These are phyloP conservation scores for Nesoenas mayeri DNA, from an alignment of 2,113 vertebrate genomes.

Conservation along the genomic window DNA sequence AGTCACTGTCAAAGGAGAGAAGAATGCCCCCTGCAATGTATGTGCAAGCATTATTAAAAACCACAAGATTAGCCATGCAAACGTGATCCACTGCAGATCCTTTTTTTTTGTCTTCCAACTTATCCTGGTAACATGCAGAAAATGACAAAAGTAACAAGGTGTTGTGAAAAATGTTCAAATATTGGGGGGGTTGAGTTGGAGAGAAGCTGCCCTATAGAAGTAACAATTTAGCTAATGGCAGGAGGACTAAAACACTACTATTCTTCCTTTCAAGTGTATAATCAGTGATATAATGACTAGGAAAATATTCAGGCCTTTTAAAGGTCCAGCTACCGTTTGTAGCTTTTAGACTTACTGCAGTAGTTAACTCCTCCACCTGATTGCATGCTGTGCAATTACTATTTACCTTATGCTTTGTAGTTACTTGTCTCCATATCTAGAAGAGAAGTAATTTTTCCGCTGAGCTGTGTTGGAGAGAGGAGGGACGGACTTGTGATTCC, in stretches of 20 bases:
- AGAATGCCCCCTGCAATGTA: not conserved
- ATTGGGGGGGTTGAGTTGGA: not conserved
- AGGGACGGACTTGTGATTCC: not conserved
- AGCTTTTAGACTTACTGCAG: not conserved
- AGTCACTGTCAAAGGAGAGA: not conserved
- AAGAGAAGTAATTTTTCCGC: not conserved
- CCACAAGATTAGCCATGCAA: not conserved
- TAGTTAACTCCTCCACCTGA: constrained; percentile 6
- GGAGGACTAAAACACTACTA: not conserved
- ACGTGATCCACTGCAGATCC: not conserved
- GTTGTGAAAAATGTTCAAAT: not conserved
- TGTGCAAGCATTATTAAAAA: not conserved
- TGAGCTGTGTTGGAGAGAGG: not conserved
- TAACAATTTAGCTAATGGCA: not conserved
- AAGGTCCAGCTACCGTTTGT: not conserved
- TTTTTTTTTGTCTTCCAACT: not conserved
- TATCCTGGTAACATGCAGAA: not conserved
- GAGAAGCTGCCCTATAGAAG: not conserved
- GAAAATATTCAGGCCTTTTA: not conserved
- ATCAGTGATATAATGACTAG: not conserved
- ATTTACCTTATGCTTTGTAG: not conserved
- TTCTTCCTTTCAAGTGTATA: not conserved
- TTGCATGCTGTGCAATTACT: not conserved
- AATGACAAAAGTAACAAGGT: not conserved
- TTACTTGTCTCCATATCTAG: not conserved